Percentiles rank a stretch among this genome's conserved stretches.
Conservation (phyloP, 2,113 vertebrate genomes). For the Hucho hucho region DNA sequence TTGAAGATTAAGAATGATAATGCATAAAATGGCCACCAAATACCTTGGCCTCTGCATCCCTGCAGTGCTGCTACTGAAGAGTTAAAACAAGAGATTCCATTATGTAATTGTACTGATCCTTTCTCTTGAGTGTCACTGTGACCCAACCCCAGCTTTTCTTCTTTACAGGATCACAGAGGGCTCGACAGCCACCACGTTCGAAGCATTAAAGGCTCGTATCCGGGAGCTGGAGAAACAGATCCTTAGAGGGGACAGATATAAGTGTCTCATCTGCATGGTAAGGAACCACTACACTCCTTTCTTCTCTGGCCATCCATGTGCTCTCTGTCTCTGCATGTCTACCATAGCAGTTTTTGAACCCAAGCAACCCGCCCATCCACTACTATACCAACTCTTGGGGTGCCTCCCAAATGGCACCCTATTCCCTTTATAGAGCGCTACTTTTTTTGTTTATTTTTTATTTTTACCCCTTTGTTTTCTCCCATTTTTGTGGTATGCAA, state of each 20-base stretch:
- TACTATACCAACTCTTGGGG: too few relatives aligned
- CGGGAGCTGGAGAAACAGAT: slow-evolving; percentile 98
- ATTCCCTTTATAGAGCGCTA: background rate
- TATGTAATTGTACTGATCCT: too few relatives aligned
- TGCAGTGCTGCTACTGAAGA: too few relatives aligned
- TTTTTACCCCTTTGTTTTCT: too few relatives aligned
- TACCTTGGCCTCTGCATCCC: too few relatives aligned
- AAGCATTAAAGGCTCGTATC: slow-evolving; percentile 98
- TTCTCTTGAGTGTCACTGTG: too few relatives aligned
- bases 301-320: too few relatives aligned
- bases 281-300: slow-evolving; percentile 52
- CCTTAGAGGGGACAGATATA: slow-evolving; percentile 96
- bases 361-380: too few relatives aligned
- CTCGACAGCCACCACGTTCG: slow-evolving; percentile 94
- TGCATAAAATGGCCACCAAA: too few relatives aligned
- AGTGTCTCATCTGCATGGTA: slow-evolving; percentile 99
- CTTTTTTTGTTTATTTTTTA: background rate
- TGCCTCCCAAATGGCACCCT: background rate
- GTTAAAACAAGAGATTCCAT: too few relatives aligned
- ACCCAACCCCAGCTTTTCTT: background rate
- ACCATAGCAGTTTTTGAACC: background rate
- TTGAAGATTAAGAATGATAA: too few relatives aligned
- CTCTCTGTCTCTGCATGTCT: background rate
- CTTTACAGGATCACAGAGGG: slow-evolving; percentile 91
- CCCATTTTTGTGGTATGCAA: too few relatives aligned